Evolutionary conservation across 2,888 invertebrate genomes (phyloP), one percentile per base, ranked within the genome.

Genomic region (Phortica okadai): DNA sequence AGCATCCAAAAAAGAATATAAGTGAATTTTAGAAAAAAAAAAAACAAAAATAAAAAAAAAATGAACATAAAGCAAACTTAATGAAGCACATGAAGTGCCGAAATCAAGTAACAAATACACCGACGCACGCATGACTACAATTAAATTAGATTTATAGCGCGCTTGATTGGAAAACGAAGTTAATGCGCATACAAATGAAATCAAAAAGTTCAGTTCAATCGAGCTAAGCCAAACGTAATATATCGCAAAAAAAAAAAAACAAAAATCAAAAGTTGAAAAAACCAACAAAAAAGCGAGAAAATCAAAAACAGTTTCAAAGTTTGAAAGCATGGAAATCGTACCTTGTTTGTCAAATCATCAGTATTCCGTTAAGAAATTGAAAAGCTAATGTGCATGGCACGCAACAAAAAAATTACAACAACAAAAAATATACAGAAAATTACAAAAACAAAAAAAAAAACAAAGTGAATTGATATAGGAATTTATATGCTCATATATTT

Each of bases 291-390:
- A 44, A 25, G 62, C 44, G 44, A 25, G 45, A 64, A 14, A 45
- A 59, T 58, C 86, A 80, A 83, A 81, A 33, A 64, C 41, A 41
- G 79, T 84, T 62, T 79, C 78, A 76, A 87, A 87, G 76, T 81
- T 82, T 77, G 64, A 79, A 78, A 76, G 79, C 76, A 77, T 77
- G 87, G 81, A 85, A 84, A 88, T 85, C 83, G 84, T 84, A 84
- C 79, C 86, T 88, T 85, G 83, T 86, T 88, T 88, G 84, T 86
- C 86, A 85, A 86, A 87, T 87, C 87, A 88, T 88, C 86, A 88
- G 88, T 88, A 87, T 87, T 77, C 79, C 72, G 59, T 74, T 77
- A 73, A 73, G 77, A 62, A 67, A 72, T 72, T 56, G 56, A 56
- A 67, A 69, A 69, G 62, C 62, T 25, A 62, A 62, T 62, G 62